Evolutionary conservation across 2,113 vertebrate genomes (phyloP).

Genomic region (Microtus richardsoni): DNA sequence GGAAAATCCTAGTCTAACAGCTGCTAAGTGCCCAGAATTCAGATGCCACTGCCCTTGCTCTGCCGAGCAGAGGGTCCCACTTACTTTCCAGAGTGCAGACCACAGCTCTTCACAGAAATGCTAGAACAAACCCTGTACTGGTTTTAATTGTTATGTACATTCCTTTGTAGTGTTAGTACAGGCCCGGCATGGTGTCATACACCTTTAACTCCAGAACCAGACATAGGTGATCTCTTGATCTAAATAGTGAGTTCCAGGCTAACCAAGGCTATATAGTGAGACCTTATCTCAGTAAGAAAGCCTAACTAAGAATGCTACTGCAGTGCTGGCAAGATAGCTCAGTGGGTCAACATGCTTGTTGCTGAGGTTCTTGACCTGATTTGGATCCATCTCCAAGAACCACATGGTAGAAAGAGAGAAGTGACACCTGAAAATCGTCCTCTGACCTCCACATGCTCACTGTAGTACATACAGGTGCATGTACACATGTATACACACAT

Average conservation of each 20-base stretch:
- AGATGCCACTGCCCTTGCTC: neutral
- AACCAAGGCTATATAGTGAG: neutral
- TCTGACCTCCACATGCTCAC: neutral
- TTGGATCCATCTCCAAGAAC: no score
- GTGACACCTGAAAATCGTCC: neutral
- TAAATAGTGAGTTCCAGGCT: neutral
- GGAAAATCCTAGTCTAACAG: neutral
- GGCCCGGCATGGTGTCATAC: neutral
- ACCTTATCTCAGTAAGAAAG: neutral
- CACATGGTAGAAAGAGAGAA: neutral
- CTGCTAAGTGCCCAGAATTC: rapidly evolving
- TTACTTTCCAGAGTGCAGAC: neutral
- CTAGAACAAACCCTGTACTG: neutral
- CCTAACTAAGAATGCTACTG: neutral
- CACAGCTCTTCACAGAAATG: neutral
- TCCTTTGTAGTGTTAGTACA: neutral
- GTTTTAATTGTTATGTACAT: no score
- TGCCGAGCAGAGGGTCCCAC: neutral
- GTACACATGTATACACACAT: rapidly evolving
- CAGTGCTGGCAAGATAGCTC: neutral
- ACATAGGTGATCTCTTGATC: neutral
- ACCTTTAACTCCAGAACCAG: neutral
- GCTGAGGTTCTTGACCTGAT: neutral
- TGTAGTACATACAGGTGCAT: neutral
- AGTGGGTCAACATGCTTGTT: neutral